Percentiles rank a stretch among this genome's conserved stretches.
phyloP scores from a whole-genome alignment of 2,113 vertebrate genomes.

The Eretmochelys imbricata region DNA sequence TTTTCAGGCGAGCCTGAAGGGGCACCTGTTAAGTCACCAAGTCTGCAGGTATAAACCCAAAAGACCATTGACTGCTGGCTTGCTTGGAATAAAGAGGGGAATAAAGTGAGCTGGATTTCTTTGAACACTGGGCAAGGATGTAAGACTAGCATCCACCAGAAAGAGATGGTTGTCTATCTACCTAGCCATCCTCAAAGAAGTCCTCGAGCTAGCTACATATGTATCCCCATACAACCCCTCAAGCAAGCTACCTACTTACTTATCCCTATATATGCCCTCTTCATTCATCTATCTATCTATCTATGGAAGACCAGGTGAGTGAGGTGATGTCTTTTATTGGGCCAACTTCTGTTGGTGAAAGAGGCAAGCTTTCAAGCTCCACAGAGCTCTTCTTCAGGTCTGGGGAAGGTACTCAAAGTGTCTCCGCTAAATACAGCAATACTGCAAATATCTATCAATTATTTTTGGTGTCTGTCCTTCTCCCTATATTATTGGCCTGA shows the following conservation, averaged over 20 bases:
- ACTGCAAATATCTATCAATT: background rate
- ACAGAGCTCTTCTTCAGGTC: background rate
- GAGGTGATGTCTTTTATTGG: background rate
- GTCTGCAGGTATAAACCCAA: background rate
- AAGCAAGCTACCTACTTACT: background rate
- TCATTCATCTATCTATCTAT: background rate
- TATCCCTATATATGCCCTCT: background rate
- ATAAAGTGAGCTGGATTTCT: background rate
- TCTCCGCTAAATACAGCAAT: background rate
- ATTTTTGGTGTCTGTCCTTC: background rate
- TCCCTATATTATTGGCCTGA: background rate
- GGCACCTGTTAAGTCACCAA: fast-evolving
- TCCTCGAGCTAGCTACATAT: background rate
- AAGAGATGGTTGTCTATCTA: background rate
- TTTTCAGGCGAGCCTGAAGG: background rate
- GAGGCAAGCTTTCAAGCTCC: background rate
- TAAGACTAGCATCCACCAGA: background rate
- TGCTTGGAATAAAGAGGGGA: background rate
- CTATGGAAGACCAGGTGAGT: background rate
- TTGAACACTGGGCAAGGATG: background rate
- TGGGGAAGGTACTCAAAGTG: background rate
- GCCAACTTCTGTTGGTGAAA: background rate
- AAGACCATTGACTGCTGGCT: background rate
- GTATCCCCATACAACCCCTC: background rate
- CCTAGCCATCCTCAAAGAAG: background rate